Conservation (phyloP, 92 coral and sea anemone species). For the Pocillopora grandis region DNA sequence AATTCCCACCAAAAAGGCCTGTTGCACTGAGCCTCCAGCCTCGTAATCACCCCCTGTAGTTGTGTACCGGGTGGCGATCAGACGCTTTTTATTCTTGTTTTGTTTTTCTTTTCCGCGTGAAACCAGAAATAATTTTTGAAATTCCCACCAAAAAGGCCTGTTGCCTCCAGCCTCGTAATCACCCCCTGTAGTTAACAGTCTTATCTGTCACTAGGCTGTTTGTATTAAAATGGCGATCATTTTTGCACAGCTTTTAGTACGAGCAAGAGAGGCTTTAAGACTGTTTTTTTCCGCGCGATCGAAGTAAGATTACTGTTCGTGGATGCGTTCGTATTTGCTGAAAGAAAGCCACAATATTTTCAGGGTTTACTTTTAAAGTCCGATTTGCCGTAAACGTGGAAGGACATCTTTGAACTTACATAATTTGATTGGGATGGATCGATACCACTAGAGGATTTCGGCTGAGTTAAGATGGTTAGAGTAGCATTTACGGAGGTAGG, state of each 20-base stretch:
- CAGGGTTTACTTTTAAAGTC: too few relatives aligned
- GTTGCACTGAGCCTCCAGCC: constrained; percentile 9
- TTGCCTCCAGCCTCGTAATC: constrained; percentile 5
- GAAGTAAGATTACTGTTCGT: too few relatives aligned
- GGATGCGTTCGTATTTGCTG: too few relatives aligned
- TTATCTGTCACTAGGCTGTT: background rate
- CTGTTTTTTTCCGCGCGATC: background rate
- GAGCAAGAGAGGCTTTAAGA: background rate
- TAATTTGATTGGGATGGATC: constrained; percentile 1
- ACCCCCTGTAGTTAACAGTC: background rate
- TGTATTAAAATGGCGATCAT: background rate
- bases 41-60: background rate
- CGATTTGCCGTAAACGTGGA: constrained; percentile 2
- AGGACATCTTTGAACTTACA: constrained; percentile 6
- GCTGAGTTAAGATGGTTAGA: background rate
- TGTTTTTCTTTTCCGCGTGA: background rate
- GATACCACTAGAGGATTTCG: background rate
- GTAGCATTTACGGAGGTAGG: background rate
- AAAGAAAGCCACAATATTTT: too few relatives aligned
- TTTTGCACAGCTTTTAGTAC: background rate
- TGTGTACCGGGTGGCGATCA: constrained; percentile 10
- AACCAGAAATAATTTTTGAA: background rate
- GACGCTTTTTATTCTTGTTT: constrained; percentile 1
- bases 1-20: background rate
- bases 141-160: background rate